Evolutionary conservation across 1,140 invertebrate species (phyloP).

Genomic region (Drosophila asahinai): DNA sequence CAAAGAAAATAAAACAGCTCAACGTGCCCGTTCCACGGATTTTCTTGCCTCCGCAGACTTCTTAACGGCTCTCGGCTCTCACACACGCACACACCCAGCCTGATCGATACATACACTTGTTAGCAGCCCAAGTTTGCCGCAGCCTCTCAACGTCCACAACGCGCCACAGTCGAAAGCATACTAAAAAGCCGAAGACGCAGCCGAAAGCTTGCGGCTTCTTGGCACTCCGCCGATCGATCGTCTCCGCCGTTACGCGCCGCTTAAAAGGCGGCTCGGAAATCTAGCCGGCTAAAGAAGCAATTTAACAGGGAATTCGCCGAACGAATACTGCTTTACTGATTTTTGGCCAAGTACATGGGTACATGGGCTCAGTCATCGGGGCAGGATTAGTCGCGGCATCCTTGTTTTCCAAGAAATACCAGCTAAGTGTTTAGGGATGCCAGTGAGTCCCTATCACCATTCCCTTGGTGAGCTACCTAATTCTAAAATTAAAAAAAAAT

Average conservation of each 20-base stretch:
- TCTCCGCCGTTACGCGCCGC: slow-evolving; percentile 46
- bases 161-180: slow-evolving; percentile 71
- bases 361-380: slow-evolving; percentile 35
- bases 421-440: slow-evolving; percentile 26
- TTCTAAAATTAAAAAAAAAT: slow-evolving; percentile 42
- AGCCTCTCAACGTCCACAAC: slow-evolving; percentile 65
- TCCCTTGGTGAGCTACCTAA: slow-evolving; percentile 11
- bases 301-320: slow-evolving; percentile 52
- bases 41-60: slow-evolving; percentile 65
- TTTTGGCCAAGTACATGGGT: slow-evolving; percentile 34
- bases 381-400: slow-evolving; percentile 46
- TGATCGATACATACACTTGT: slow-evolving; percentile 51
- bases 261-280: slow-evolving; percentile 44
- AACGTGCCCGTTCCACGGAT: slow-evolving; percentile 80
- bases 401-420: slow-evolving; percentile 52
- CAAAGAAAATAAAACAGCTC: slow-evolving; percentile 74
- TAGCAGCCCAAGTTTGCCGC: slow-evolving; percentile 20
- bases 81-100: slow-evolving; percentile 22
- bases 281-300: not conserved
- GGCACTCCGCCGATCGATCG: slow-evolving; percentile 1
- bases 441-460: slow-evolving; percentile 33
- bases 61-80: slow-evolving; percentile 73
- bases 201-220: slow-evolving; percentile 49
- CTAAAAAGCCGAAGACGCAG: slow-evolving; percentile 34
- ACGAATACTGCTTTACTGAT: slow-evolving; percentile 25